Base-by-base conservation (phyloP, 2,797 vertebrate genomes). In the Acridotheres tristis region DNA sequence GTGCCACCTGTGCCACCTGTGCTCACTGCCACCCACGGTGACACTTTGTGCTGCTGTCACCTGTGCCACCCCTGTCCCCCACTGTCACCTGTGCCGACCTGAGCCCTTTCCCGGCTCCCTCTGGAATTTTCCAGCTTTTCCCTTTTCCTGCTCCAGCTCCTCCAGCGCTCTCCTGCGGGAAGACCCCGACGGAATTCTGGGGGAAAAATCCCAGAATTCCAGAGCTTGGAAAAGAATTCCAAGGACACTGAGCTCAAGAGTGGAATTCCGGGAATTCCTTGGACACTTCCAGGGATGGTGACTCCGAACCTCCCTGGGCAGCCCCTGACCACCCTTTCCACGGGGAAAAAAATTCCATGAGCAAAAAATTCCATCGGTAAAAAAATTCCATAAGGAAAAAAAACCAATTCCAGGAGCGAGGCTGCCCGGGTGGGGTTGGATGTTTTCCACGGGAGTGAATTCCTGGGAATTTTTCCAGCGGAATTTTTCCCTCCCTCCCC, bases 391-490 rank as follows among this genome's bases (percentile, higher is more conserved):
- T 16, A 9, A 8, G 34, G 5, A 7, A 19, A 40, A 40, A 54
- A 50, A 51, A 51, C 1, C 26, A 42, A 11, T 55, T n/a, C 51
- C 51, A 7, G 4, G 65, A 16, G 13, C 2, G 10, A 40, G 40
- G 8, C 20, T 14, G 20, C 48, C 36, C 4, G 9, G 67, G 3
- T 14, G 20, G 16, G 72, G 20, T n/a, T 10, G 73, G 73, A 42
- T 3, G 7, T 51, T 75, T 75, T n/a, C 73, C 45, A 40, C 0
- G 45, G 73, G 29, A n/a, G 7, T 0, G 3, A 61, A 61, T 75
- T 51, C 57, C 57, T 3, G 16, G 72, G 51, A 3, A 2, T 21
- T 55, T 43, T 42, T 26, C 68, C 68, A n/a, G 50, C 13, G 3
- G 68, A 26, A 7, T 6, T 72, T 72, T 71, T 19, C 51, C 16